Evolutionary conservation across 1,140 invertebrate species (phyloP), one percentile per base, ranked within the genome.

Genomic region (Neuroterus valhalla): DNA sequence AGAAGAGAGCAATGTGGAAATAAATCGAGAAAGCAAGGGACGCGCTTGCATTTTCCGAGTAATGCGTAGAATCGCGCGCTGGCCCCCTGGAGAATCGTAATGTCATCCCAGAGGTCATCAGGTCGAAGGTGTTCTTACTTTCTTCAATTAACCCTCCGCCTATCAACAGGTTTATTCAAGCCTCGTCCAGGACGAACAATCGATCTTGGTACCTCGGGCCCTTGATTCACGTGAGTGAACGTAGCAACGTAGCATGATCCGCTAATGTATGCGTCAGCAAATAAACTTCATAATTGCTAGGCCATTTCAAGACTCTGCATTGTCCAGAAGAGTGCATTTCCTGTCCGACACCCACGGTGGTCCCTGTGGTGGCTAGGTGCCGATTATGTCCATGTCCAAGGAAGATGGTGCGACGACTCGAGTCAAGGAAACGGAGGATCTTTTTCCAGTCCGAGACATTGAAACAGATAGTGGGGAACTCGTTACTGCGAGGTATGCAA

Each of bases 131-230:
- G 84, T 82, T 70, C 82, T 78, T 76, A 72, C 78, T 73, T 74
- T 86, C 84, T 86, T 85, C 82, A 84, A 88, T 87, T 87, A 87
- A 86, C 83, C 83, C 80, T 82, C 77, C 48, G 71, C 68, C 74
- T 84, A 87, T 86, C 86, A 78, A 79, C 74, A 78, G 77, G 76
- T 81, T 72, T 81, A 80, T 86, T 86, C 82, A 69, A 74, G 78
- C 68, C 73, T 66, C 26, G 69, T 46, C 52, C 50, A 78, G 72
- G 75, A 70, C 79, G 72, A 82, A 86, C 83, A 84, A 85, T 85
- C 77, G 71, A 73, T 85, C 72, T n/a, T n/a, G 45, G 66, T 80
- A 82, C 80, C 80, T 84, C 78, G 46, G 15, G 8, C 46, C 15
- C 46, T 48, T 17, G 46, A 48, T 17, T 48, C 46, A 5, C 17